Conservation (phyloP, 1,140 invertebrate genomes). For the Solenopsis fugax region DNA sequence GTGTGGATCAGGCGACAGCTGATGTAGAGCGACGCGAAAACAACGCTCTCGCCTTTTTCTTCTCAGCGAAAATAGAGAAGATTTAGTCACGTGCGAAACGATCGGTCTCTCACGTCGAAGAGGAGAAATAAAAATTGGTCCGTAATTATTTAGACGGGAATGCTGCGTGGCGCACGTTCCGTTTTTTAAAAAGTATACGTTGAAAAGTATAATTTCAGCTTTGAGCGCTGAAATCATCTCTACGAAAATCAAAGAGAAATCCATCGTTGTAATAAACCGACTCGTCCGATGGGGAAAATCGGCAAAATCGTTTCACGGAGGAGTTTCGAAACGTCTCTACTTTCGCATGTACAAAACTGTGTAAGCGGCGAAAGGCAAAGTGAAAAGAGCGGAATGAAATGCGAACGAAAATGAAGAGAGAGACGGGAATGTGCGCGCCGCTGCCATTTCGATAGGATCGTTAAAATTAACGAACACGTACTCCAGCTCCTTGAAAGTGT, state of each 20-base stretch:
- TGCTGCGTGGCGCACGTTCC: no score
- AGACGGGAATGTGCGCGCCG: conserved; percentile 30
- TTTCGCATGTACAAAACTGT: conserved; percentile 36
- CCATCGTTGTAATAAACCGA: background rate
- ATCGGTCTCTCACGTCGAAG: background rate
- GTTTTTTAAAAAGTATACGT: background rate
- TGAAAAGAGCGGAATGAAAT: conserved; percentile 63
- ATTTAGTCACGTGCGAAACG: conserved; percentile 27
- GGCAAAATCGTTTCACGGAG: conserved; percentile 13
- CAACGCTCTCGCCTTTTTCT: conserved; percentile 40
- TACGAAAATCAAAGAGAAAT: background rate
- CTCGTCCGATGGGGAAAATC: background rate
- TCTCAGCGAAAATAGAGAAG: conserved; percentile 6
- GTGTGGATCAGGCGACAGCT: conserved; percentile 56
- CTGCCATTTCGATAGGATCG: conserved; percentile 70
- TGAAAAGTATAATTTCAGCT: conserved; percentile 5
- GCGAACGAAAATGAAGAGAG: conserved; percentile 70
- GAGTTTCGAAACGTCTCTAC: background rate
- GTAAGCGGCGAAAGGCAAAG: conserved; percentile 59
- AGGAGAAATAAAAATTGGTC: conserved; percentile 36
- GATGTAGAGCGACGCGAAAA: conserved; percentile 53
- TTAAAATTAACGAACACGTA: conserved; percentile 75
- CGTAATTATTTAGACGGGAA: background rate
- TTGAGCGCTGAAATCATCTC: background rate
- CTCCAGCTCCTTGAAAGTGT: conserved; percentile 69